phyloP scores from a whole-genome alignment of 2,797 vertebrate species.

The Gymnopithys bicolor region DNA sequence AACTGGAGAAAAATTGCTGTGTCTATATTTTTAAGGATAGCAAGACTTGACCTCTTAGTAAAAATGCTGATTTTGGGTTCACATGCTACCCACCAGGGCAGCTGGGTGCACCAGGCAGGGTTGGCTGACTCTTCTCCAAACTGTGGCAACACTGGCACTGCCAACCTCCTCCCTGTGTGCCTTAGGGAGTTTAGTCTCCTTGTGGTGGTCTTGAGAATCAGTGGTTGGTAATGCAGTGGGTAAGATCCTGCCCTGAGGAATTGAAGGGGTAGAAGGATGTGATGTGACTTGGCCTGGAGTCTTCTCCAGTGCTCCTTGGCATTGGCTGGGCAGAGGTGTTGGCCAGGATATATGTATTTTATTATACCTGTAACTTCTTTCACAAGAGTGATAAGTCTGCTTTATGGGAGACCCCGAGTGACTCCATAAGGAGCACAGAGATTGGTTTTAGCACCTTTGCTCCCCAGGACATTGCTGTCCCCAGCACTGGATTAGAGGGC shows the following conservation, averaged over 20 bases:
- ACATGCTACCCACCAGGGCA: background rate
- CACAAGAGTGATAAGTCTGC: constrained; percentile 30
- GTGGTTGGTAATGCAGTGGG: background rate
- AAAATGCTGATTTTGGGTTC: background rate
- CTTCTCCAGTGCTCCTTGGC: accelerated
- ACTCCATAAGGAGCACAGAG: constrained; percentile 1
- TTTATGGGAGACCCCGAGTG: background rate
- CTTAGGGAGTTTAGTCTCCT: background rate
- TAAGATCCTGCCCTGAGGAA: background rate
- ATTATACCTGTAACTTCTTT: constrained; percentile 29
- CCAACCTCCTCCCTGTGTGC: background rate
- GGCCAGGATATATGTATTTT: background rate
- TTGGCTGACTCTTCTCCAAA: background rate
- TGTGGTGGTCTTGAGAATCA: accelerated
- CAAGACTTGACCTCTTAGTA: background rate
- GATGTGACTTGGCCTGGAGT: background rate
- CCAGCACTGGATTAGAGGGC: background rate
- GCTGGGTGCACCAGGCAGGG: background rate
- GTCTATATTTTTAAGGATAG: background rate
- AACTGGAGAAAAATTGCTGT: background rate
- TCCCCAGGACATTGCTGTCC: constrained; percentile 2
- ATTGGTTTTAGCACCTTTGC: constrained; percentile 64
- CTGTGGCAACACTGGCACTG: background rate
- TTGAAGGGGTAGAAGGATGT: accelerated
- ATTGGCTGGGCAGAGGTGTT: background rate